Conservation (phyloP, 2,888 invertebrate species). For the Perdita meconis region DNA sequence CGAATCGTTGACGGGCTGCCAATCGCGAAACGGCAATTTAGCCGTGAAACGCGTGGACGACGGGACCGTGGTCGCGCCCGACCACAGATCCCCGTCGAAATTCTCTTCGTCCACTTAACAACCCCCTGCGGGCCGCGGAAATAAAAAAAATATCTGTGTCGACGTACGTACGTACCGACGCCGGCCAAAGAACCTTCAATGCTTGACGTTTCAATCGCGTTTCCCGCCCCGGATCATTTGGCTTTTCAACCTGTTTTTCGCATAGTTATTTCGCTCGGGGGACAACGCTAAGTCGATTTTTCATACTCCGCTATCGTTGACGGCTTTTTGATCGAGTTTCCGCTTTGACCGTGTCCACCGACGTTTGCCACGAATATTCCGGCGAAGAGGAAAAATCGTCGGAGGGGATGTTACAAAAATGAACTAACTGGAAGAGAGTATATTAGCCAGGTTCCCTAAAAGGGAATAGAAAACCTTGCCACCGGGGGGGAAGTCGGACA, state of each 20-base stretch:
- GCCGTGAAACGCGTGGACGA: conserved; percentile 64
- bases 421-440: too few relatives aligned
- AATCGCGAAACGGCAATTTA: conserved; percentile 71
- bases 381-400: too few relatives aligned
- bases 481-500: too few relatives aligned
- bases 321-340: not conserved
- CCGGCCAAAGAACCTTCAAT: conserved; percentile 25
- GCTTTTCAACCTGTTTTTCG: not conserved
- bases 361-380: too few relatives aligned
- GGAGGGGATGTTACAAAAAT: too few relatives aligned
- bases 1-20: conserved; percentile 71
- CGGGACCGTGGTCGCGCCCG: conserved; percentile 59
- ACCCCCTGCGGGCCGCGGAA: conserved; percentile 45
- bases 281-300: not conserved
- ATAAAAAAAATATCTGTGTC: conserved; percentile 10
- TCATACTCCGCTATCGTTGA: not conserved
- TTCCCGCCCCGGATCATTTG: not conserved
- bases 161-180: conserved; percentile 1
- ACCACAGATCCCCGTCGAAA: conserved; percentile 60
- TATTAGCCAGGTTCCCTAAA: too few relatives aligned
- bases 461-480: too few relatives aligned
- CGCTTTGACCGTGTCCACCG: not conserved
- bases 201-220: conserved; percentile 41
- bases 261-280: not conserved
- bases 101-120: conserved; percentile 63